A percentile compares a stretch with the other conserved stretches of the same genome.
Evolutionary conservation across 2,888 invertebrate genomes (phyloP).

Genomic region (Auanema freiburgensis): DNA sequence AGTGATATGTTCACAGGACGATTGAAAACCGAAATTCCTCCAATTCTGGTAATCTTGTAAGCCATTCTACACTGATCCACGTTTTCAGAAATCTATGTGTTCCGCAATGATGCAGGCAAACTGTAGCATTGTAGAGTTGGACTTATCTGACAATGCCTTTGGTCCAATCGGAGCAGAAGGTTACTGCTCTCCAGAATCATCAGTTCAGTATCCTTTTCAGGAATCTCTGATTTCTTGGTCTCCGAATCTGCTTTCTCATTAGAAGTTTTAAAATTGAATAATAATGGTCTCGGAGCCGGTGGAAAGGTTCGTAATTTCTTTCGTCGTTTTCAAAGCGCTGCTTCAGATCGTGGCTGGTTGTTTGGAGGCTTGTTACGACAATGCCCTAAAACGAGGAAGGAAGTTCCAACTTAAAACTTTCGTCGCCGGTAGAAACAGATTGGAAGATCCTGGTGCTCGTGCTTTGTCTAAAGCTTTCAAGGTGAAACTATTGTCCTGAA

Average conservation of each 20-base stretch:
- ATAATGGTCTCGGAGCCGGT: conserved; percentile 92
- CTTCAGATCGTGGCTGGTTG: conserved; percentile 43
- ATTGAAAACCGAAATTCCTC: conserved; percentile 90
- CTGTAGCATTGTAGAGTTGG: conserved; percentile 80
- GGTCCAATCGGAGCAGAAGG: conserved; percentile 92
- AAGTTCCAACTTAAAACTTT: conserved; percentile 81
- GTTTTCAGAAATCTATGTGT: conserved; percentile 74
- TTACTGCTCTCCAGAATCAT: conserved; percentile 62
- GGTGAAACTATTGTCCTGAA: conserved; percentile 66
- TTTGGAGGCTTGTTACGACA: conserved; percentile 41
- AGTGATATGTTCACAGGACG: conserved; percentile 96
- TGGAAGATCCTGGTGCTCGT: conserved; percentile 89
- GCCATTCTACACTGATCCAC: too few species aligned
- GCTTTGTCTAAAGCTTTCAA: conserved; percentile 83
- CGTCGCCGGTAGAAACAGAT: conserved; percentile 86
- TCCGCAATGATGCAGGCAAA: conserved; percentile 80
- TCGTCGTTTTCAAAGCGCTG: neutral
- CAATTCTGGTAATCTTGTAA: conserved; percentile 80
- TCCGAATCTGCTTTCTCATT: conserved; percentile 83
- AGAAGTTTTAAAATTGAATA: conserved; percentile 82
- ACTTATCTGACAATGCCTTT: conserved; percentile 94
- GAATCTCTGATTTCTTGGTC: conserved; percentile 85
- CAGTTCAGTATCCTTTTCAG: conserved; percentile 87
- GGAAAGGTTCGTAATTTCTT: conserved; percentile 70
- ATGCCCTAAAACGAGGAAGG: conserved; percentile 45